Evolutionary conservation across 2,113 vertebrate species (phyloP).

Genomic region (Anthoscopus minutus): DNA sequence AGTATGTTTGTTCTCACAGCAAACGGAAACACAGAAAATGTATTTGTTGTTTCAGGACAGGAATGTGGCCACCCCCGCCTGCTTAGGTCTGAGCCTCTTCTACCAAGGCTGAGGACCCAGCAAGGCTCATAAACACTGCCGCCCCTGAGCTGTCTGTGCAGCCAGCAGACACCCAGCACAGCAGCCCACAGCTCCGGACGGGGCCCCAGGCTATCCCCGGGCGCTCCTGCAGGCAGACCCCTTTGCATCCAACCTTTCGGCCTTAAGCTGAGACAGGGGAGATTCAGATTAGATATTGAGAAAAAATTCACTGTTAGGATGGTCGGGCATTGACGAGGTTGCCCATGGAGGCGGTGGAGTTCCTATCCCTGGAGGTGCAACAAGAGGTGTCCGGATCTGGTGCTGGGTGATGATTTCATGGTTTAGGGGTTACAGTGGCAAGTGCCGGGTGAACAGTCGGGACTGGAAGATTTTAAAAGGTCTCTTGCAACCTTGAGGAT

Average conservation of each 20-base stretch:
- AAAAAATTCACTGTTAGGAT: neutral
- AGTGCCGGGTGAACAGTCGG: too few species aligned
- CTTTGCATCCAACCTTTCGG: neutral
- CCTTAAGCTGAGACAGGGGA: too few species aligned
- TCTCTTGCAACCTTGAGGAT: neutral
- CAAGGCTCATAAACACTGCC: fast-evolving
- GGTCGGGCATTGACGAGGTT: neutral
- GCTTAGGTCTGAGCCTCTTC: neutral
- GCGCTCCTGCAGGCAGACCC: neutral
- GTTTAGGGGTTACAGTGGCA: neutral
- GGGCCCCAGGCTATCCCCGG: neutral
- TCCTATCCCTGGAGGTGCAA: neutral
- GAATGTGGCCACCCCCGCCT: fast-evolving
- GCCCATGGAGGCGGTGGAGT: neutral
- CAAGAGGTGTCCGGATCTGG: neutral
- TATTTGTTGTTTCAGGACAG: neutral
- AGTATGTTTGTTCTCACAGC: neutral
- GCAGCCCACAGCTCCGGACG: fast-evolving
- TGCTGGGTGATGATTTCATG: neutral
- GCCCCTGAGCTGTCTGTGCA: fast-evolving
- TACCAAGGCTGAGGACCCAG: neutral
- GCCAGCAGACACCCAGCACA: neutral
- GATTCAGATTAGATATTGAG: neutral
- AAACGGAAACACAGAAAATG: fast-evolving
- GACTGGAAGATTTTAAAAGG: neutral